These are phyloP conservation scores for Acronicta leporina DNA, from an alignment of 2,888 invertebrate species.

Conservation along the genomic window DNA sequence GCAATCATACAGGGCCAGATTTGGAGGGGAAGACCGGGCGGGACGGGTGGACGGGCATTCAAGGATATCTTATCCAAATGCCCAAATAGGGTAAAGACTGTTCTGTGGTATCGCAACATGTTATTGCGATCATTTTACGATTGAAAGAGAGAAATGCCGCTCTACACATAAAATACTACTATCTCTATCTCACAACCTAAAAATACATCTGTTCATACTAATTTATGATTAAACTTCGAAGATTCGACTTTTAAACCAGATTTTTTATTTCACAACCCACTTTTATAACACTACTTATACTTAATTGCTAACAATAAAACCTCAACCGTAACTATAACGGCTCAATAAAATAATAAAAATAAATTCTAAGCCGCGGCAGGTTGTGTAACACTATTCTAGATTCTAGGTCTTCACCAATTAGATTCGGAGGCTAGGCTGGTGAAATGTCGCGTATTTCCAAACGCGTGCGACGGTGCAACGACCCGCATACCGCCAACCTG, in stretches of 20 bases:
- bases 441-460: constrained; percentile 84
- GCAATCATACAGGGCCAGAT: too few relatives aligned
- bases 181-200: neutral
- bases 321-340: constrained; percentile 5
- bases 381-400: constrained; percentile 65
- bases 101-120: too few relatives aligned
- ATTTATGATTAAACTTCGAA: neutral
- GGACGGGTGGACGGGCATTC: too few relatives aligned
- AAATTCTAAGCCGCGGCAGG: constrained; percentile 1
- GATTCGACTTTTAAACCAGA: constrained; percentile 1
- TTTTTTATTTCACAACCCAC: neutral
- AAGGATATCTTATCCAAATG: too few relatives aligned
- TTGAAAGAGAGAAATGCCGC: too few relatives aligned
- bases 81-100: too few relatives aligned
- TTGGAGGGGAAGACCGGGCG: too few relatives aligned
- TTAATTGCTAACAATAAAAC: constrained; percentile 7
- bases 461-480: constrained; percentile 75
- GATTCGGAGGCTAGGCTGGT: constrained; percentile 64
- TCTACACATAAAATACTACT: too few relatives aligned
- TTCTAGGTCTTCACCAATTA: constrained; percentile 82
- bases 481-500: constrained; percentile 83
- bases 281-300: neutral
- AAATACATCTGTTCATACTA: neutral
- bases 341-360: constrained; percentile 22
- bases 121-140: too few relatives aligned